Evolutionary conservation across 2,888 invertebrate genomes (phyloP).

Genomic region (Dryobotodes eremita): DNA sequence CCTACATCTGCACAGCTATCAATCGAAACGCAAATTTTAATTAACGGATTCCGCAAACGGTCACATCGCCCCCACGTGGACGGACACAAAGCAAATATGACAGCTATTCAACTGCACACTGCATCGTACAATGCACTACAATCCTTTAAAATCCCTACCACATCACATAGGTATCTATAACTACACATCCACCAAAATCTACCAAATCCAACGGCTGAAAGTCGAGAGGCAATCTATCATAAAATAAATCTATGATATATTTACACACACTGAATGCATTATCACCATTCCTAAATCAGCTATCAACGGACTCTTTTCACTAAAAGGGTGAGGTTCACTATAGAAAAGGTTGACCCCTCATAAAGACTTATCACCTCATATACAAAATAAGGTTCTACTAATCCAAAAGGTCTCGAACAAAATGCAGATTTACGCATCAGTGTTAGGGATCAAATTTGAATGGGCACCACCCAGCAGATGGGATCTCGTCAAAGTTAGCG

Average conservation of each 20-base stretch:
- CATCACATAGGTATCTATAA: constrained; percentile 56
- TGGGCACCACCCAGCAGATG: constrained; percentile 76
- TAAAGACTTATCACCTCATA: constrained; percentile 91
- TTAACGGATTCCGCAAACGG: constrained; percentile 80
- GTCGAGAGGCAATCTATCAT: constrained; percentile 86
- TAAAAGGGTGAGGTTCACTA: constrained; percentile 90
- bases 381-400: constrained; percentile 90
- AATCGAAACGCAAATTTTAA: constrained; percentile 80
- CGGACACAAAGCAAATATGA: constrained; percentile 82
- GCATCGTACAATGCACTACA: constrained; percentile 70
- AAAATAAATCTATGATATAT: constrained; percentile 90
- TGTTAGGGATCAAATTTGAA: constrained; percentile 82
- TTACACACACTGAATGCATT: constrained; percentile 89
- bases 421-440: constrained; percentile 74
- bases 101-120: constrained; percentile 77
- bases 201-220: constrained; percentile 66
- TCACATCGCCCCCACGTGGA: constrained; percentile 72
- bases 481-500: constrained; percentile 88
- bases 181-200: constrained; percentile 70
- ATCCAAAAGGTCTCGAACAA: constrained; percentile 78
- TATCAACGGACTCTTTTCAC: constrained; percentile 91
- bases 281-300: constrained; percentile 90
- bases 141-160: constrained; percentile 76
- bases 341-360: constrained; percentile 91
- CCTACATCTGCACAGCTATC: constrained; percentile 63